phyloP scores from a whole-genome alignment of 2,888 invertebrate genomes.

The Charanyca ferruginea region DNA sequence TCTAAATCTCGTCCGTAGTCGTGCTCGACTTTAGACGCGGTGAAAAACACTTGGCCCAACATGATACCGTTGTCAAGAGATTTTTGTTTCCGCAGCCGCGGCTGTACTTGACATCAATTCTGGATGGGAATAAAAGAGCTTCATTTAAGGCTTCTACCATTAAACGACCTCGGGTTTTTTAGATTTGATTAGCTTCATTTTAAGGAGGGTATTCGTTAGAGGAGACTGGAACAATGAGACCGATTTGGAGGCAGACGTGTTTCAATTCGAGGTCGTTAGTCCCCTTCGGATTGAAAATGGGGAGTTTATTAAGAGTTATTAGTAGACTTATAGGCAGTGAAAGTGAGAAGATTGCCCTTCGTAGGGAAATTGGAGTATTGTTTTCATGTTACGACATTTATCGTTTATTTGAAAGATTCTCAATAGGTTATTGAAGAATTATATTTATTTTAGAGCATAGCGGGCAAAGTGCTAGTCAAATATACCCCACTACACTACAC shows the following conservation, averaged over 20 bases:
- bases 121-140: slow-evolving; percentile 67
- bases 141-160: slow-evolving; percentile 62
- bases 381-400: background rate
- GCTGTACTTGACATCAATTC: slow-evolving; percentile 76
- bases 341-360: slow-evolving; percentile 1
- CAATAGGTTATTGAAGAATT: too few species aligned
- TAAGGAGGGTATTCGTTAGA: slow-evolving; percentile 41
- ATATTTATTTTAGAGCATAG: too few species aligned
- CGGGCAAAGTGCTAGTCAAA: too few species aligned
- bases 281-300: slow-evolving; percentile 25
- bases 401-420: background rate
- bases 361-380: background rate
- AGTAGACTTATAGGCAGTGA: slow-evolving; percentile 16
- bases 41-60: slow-evolving; percentile 64
- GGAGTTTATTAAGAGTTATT: slow-evolving; percentile 41
- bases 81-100: slow-evolving; percentile 66
- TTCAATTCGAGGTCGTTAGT: slow-evolving; percentile 44
- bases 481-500: too few species aligned
- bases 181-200: slow-evolving; percentile 66
- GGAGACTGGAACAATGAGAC: slow-evolving; percentile 41
- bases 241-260: slow-evolving; percentile 46
- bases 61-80: slow-evolving; percentile 66
- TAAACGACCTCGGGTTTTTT: slow-evolving; percentile 62
- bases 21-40: slow-evolving; percentile 47
- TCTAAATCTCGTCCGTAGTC: slow-evolving; percentile 46